Conservation (phyloP, 2,797 vertebrate genomes). For the Hozukius guyotensis region DNA sequence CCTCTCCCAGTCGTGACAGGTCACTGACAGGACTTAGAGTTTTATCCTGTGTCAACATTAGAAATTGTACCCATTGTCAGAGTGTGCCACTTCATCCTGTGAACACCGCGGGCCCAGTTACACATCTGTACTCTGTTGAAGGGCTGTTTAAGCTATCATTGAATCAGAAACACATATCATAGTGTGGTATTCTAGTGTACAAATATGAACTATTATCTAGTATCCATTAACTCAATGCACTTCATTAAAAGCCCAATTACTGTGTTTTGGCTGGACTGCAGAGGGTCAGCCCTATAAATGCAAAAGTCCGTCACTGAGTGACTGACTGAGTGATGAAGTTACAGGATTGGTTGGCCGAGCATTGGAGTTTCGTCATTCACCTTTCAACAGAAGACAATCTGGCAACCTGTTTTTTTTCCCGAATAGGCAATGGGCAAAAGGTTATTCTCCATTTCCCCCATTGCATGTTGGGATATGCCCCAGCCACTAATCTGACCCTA, state of each 20-base stretch:
- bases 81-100: constrained; percentile 47
- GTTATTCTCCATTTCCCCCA: neutral
- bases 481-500: neutral
- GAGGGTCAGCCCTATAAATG: neutral
- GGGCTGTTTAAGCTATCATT: neutral
- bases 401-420: neutral
- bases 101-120: neutral
- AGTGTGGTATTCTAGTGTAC: neutral
- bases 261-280: neutral
- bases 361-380: no score
- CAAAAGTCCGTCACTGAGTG: neutral
- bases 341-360: no score
- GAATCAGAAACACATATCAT: neutral
- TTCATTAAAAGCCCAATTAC: neutral
- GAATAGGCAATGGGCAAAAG: neutral
- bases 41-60: constrained; percentile 75
- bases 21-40: constrained; percentile 76
- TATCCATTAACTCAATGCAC: neutral
- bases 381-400: neutral
- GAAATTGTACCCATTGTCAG: constrained; percentile 59
- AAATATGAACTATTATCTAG: neutral
- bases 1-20: constrained; percentile 75
- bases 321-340: no score
- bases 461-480: neutral
- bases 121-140: neutral